Evolutionary conservation across 2,888 invertebrate species (phyloP), one percentile per base, ranked within the genome.

Genomic region (Lottia scabra): DNA sequence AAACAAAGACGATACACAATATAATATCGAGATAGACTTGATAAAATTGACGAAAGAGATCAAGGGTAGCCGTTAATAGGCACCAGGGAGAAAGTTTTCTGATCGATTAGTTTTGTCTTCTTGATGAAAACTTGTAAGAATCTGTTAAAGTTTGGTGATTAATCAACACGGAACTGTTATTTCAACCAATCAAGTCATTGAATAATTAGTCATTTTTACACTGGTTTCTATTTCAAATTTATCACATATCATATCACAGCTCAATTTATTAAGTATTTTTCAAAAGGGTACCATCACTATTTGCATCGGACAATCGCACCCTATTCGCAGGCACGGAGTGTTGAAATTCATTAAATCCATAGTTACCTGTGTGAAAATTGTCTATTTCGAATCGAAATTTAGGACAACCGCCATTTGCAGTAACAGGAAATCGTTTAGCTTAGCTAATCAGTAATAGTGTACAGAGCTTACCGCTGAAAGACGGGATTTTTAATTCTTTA

Each of bases 1-100:
- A 71, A 71, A 71, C 71, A 71, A 67, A 63, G 67, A 44, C 71
- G 63, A 67, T 71, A 71, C 67, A 67, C 63, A 71, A 67, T 65
- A 71, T 63, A 63, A 67, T 62, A 43, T n/a, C 15, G 63, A 56
- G 67, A 30, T 65, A 62, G 67, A 67, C 48, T 63, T 63, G 67
- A 67, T 63, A 67, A 67, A 71, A 67, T 67, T 67, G 62, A 26
- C 67, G 46, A 63, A 23, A 16, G 23, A 64, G 71, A 56, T 56
- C 19, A 38, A 13, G 56, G 23, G 56, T 56, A 56, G 13, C 56
- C 23, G 56, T 56, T 56, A 56, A 56, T 56, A 56, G 56, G 23
- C 56, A 56, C 56, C 23, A 23, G 56, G 23, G 56, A 56, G 13
- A 56, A 23, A 23, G 13, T 10, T 23, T 56, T 19, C 10, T 56